phyloP scores from a whole-genome alignment of 2,888 invertebrate genomes.

The Philonicus albiceps region DNA sequence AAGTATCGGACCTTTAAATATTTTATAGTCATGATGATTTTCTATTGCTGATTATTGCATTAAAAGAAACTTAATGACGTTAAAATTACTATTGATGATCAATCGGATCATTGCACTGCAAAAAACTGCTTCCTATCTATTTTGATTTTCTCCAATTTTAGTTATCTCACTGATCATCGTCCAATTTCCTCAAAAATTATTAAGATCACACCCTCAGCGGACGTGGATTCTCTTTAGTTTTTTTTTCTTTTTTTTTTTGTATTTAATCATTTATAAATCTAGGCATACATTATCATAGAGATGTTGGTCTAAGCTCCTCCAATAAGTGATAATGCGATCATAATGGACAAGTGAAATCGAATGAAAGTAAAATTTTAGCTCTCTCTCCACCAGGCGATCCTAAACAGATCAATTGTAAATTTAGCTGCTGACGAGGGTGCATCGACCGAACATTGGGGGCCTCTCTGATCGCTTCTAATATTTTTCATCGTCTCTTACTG shows the following conservation, averaged over 20 bases:
- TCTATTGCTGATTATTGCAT: background rate
- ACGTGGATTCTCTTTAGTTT: background rate
- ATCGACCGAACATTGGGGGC: background rate
- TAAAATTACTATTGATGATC: background rate
- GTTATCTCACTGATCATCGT: background rate
- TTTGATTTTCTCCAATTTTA: background rate
- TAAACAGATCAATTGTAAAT: background rate
- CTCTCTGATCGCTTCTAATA: background rate
- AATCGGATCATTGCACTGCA: background rate
- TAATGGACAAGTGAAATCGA: slow-evolving; percentile 32
- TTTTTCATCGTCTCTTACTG: background rate
- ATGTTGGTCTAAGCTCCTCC: background rate
- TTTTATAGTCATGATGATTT: background rate
- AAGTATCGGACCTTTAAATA: background rate
- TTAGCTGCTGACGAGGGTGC: background rate
- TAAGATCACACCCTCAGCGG: background rate
- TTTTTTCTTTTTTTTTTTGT: too few relatives aligned
- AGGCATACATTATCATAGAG: background rate
- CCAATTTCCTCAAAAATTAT: background rate
- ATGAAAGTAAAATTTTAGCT: slow-evolving; percentile 15
- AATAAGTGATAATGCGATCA: background rate
- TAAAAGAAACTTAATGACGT: background rate
- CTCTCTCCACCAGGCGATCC: background rate
- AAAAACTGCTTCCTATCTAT: background rate
- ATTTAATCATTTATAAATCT: background rate